phyloP scores from a whole-genome alignment of 2,797 vertebrate species.

The Micrastur ruficollis region DNA sequence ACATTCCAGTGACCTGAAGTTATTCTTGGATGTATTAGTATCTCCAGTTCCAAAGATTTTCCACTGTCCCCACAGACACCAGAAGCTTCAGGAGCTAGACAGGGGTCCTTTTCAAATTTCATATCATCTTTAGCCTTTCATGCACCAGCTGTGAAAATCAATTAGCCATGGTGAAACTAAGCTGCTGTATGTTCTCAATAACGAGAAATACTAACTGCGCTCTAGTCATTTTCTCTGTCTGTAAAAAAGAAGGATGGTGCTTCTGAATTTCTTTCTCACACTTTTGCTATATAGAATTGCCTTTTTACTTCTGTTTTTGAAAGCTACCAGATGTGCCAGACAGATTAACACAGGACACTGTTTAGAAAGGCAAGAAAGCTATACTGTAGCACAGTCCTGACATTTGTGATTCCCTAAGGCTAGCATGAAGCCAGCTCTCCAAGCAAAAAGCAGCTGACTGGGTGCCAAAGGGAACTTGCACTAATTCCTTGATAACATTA shows the following conservation, averaged over 20 bases:
- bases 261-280: slow-evolving; percentile 58
- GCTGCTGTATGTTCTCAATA: slow-evolving; percentile 45
- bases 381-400: slow-evolving; percentile 29
- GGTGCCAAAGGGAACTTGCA: slow-evolving; percentile 13
- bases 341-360: slow-evolving; percentile 59
- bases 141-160: slow-evolving; percentile 73
- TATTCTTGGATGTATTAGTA: neutral
- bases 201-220: slow-evolving; percentile 60
- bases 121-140: slow-evolving; percentile 41
- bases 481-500: slow-evolving; percentile 19
- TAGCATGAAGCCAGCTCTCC: slow-evolving; percentile 37
- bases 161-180: slow-evolving; percentile 63
- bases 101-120: slow-evolving; percentile 60
- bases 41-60: neutral
- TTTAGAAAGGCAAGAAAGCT: slow-evolving; percentile 46
- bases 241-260: slow-evolving; percentile 26
- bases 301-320: slow-evolving; percentile 65
- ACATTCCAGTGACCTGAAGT: neutral
- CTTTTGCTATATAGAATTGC: neutral
- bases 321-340: slow-evolving; percentile 63
- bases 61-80: neutral
- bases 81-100: slow-evolving; percentile 9
- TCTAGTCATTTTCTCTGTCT: slow-evolving; percentile 51
- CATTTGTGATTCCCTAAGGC: slow-evolving; percentile 52
- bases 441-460: slow-evolving; percentile 52